These are phyloP conservation scores for Mechanitis mazaeus DNA, from an alignment of 2,888 invertebrate genomes.

Conservation along the genomic window DNA sequence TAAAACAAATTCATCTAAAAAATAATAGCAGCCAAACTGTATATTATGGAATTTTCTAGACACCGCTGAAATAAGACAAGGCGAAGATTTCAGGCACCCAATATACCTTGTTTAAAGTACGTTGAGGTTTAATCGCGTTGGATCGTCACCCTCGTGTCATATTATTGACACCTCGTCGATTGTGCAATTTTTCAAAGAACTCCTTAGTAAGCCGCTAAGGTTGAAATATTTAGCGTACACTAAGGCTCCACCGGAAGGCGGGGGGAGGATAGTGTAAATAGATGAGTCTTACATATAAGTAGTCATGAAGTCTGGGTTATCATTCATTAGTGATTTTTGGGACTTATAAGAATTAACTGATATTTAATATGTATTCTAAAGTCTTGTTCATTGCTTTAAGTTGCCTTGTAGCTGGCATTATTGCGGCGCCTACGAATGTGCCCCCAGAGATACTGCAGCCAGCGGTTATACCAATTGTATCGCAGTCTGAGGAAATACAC, in stretches of 20 bases:
- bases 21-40: constrained; percentile 7
- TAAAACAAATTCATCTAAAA: background rate
- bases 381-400: constrained; percentile 40
- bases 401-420: constrained; percentile 36
- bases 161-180: constrained; percentile 68
- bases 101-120: constrained; percentile 41
- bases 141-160: constrained; percentile 57
- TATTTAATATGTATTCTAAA: constrained; percentile 48
- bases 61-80: constrained; percentile 36
- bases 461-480: constrained; percentile 69
- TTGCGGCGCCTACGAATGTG: constrained; percentile 45
- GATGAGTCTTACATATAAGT: constrained; percentile 72
- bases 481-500: constrained; percentile 71
- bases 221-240: constrained; percentile 73
- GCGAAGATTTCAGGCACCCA: constrained; percentile 18
- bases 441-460: constrained; percentile 56
- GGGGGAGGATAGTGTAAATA: constrained; percentile 74
- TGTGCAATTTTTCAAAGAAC: constrained; percentile 73
- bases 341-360: constrained; percentile 37
- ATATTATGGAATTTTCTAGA: constrained; percentile 19
- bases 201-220: constrained; percentile 70
- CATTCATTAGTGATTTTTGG: constrained; percentile 60
- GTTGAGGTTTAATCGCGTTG: constrained; percentile 46
- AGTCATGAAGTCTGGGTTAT: constrained; percentile 62
- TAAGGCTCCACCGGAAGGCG: constrained; percentile 65